Evolutionary conservation across 2,797 vertebrate species (phyloP), one percentile per base, ranked within the genome.

Genomic region (Bradypodion ventrale): DNA sequence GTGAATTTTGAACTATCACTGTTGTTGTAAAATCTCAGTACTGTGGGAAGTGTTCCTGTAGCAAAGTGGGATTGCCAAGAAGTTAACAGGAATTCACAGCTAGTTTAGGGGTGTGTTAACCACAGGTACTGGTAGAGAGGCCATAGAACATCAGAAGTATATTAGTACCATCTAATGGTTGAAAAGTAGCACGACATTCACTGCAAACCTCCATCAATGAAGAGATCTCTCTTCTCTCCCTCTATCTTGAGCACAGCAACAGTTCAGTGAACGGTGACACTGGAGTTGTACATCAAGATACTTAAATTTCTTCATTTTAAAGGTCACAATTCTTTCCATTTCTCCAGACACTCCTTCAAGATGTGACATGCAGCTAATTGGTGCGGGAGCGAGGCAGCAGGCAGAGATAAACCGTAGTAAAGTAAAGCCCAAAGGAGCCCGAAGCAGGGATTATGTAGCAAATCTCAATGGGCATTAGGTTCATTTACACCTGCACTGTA

Each of bases 141-240:
- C 5, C 73, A 83, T 63, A 46, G 68, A 35, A 68, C 23, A 89
- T 94, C 89, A 82, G 66, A 80, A 88, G 93, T 89, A 86, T 83
- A 75, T 46, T 87, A 87, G 89, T 92, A 94, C 95, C 96, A 95
- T 92, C 95, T 96, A 93, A 94, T 93, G 93, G 93, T 88, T 80
- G 0, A 60, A 69, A 89, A 49, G 73, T 83, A 77, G 74, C 90
- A 91, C 85, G 89, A n/a, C 88, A 89, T 87, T 88, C 65, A 27
- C 37, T 65, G 70, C 68, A 62, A 29, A 63, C 79, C 46, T 1
- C 29, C 46, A 75, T 75, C 46, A 66, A 40, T 13, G 19, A 16
- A 16, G 19, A 25, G 74, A 5, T 15, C 52, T 75, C 63, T 6
- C 68, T 46, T 40, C 40, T 77, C 21, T 56, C 19, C 35, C 35